phyloP scores from a whole-genome alignment of 2,797 vertebrate genomes.

The Melanotaenia trifasciata region DNA sequence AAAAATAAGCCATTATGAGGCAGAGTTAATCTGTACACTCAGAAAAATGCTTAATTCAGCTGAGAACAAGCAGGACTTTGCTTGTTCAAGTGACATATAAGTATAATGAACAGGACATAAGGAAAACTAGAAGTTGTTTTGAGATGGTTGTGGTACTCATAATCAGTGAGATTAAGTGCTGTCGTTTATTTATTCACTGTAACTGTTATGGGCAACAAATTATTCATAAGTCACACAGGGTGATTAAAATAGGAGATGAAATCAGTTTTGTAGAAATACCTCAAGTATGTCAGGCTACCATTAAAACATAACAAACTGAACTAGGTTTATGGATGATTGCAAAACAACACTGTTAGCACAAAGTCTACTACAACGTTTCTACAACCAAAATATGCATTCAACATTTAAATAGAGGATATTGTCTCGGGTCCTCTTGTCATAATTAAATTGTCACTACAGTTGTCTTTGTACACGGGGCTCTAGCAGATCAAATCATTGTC shows the following conservation, averaged over 20 bases:
- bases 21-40: conserved; percentile 6
- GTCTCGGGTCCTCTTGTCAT: too few species aligned
- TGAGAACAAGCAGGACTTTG: conserved; percentile 16
- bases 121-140: not conserved
- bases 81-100: not conserved
- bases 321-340: too few species aligned
- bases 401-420: not conserved
- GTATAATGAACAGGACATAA: not conserved
- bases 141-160: too few species aligned
- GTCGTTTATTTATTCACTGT: not conserved
- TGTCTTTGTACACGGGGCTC: not conserved
- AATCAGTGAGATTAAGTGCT: not conserved
- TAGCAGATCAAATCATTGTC: not conserved
- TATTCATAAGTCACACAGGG: not conserved
- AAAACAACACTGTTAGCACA: too few species aligned
- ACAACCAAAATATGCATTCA: too few species aligned
- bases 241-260: not conserved
- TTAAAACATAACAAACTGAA: too few species aligned
- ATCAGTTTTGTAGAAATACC: not conserved
- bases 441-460: not conserved
- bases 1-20: conserved; percentile 65
- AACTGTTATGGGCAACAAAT: not conserved
- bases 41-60: conserved; percentile 12
- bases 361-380: too few species aligned
- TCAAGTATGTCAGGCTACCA: too few species aligned